A percentile compares a stretch with the other conserved stretches of the same genome.
Evolutionary conservation across 2,113 vertebrate species (phyloP).

Genomic region (Cromileptes altivelis): DNA sequence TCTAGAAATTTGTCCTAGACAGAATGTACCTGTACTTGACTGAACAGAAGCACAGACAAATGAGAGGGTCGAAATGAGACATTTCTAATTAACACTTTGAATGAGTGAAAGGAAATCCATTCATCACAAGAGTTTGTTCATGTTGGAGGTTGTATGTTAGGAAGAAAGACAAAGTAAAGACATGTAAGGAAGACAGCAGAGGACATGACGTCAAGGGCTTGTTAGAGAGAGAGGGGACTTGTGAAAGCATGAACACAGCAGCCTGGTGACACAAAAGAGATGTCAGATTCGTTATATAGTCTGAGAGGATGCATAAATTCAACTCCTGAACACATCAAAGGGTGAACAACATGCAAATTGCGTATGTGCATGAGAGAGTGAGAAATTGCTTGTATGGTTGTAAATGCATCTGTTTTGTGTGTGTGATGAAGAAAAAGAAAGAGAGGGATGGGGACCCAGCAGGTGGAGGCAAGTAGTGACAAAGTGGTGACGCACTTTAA

Average conservation of each 20-base stretch:
- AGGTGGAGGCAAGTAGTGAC: slow-evolving; percentile 66
- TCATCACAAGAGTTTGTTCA: slow-evolving; percentile 15
- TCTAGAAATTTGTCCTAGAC: too few species aligned
- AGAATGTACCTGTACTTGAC: too few species aligned
- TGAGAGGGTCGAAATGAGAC: slow-evolving; percentile 1
- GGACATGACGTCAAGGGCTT: slow-evolving; percentile 25
- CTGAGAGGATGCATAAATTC: slow-evolving; percentile 11
- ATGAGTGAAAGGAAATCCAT: neutral
- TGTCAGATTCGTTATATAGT: slow-evolving; percentile 5
- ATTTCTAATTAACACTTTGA: slow-evolving; percentile 16
- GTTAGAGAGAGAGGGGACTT: slow-evolving; percentile 10
- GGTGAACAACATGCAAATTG: slow-evolving; percentile 34
- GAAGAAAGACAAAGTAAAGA: neutral
- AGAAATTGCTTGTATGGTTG: slow-evolving; percentile 16
- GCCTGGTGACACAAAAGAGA: slow-evolving; percentile 1
- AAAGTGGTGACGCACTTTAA: slow-evolving; percentile 70
- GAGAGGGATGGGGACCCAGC: slow-evolving; percentile 32
- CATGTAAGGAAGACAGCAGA: slow-evolving; percentile 2
- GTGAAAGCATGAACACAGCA: slow-evolving; percentile 36
- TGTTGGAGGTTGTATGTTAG: slow-evolving; percentile 6
- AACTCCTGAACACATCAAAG: slow-evolving; percentile 2
- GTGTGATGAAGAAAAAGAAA: neutral
- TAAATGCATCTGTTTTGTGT: neutral
- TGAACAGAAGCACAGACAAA: too few species aligned
- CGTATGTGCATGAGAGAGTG: slow-evolving; percentile 35